Evolutionary conservation across 35 echinoderm and acorn worm genomes (phyloP).

Genomic region (Stichopus chloronotus): DNA sequence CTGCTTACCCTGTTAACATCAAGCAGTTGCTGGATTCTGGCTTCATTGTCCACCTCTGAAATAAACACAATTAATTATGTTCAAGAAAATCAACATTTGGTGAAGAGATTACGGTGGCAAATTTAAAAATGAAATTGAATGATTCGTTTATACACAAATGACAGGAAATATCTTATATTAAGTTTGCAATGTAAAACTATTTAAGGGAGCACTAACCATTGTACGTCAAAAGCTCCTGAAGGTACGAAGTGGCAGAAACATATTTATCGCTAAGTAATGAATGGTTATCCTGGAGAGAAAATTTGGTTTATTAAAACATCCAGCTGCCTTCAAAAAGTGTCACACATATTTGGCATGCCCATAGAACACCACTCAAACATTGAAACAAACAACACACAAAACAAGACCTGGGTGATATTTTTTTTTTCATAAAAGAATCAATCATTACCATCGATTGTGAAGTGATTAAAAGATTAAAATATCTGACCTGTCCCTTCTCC

Average conservation of each 20-base stretch:
- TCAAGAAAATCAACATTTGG: neutral
- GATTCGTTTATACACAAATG: neutral
- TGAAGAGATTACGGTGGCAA: neutral
- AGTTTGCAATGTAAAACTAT: too few relatives aligned
- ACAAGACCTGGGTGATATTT: neutral
- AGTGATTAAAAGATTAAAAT: too few relatives aligned
- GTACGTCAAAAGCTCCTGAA: too few relatives aligned
- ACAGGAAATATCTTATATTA: neutral
- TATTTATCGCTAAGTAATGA: too few relatives aligned
- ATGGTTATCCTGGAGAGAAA: too few relatives aligned
- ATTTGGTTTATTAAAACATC: too few relatives aligned
- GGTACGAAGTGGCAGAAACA: too few relatives aligned
- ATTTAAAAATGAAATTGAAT: neutral
- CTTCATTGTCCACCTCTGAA: slow-evolving; percentile 83
- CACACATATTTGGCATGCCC: too few relatives aligned
- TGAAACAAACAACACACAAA: neutral
- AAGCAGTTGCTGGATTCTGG: slow-evolving; percentile 84
- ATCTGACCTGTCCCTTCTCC: slow-evolving; percentile 78
- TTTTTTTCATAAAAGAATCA: neutral
- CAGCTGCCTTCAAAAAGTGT: too few relatives aligned
- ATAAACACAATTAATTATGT: slow-evolving; percentile 6
- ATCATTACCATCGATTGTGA: too few relatives aligned
- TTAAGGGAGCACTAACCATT: too few relatives aligned
- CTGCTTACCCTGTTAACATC: slow-evolving; percentile 89
- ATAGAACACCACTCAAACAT: neutral